phyloP scores from a whole-genome alignment of 2,888 invertebrate species.

The Himalopsyche japonica region DNA sequence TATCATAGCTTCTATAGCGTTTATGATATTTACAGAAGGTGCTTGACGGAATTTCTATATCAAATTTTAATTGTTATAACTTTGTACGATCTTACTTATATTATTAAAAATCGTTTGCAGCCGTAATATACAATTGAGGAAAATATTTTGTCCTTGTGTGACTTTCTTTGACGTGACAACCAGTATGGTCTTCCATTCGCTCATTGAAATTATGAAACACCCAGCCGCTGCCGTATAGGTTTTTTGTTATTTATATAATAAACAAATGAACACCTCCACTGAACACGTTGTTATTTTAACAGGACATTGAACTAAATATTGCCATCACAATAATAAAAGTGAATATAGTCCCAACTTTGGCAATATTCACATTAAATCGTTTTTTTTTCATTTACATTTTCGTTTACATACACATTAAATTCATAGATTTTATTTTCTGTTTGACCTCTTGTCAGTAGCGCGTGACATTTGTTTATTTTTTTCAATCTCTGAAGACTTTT shows the following conservation, averaged over 20 bases:
- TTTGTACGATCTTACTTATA: too few species aligned
- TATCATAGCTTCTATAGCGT: too few species aligned
- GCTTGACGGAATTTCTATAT: too few species aligned
- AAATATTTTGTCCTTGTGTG: too few species aligned
- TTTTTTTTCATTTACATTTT: background rate
- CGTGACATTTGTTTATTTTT: background rate
- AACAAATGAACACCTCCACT: background rate
- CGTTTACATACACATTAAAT: background rate
- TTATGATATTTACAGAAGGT: too few species aligned
- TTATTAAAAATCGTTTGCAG: too few species aligned
- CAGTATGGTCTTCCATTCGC: background rate
- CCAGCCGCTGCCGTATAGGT: background rate
- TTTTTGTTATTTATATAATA: background rate
- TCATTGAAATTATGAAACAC: background rate
- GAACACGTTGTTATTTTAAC: background rate
- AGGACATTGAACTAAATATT: background rate
- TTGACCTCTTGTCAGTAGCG: background rate
- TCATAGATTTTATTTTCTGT: background rate
- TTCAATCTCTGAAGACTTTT: background rate
- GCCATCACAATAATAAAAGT: background rate
- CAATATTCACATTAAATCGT: background rate
- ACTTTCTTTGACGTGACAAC: too few species aligned
- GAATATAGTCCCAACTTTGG: background rate
- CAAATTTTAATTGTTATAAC: too few species aligned
- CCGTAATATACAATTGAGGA: too few species aligned